Conservation (phyloP, 2,797 vertebrate genomes). For the Microchirus variegatus region DNA sequence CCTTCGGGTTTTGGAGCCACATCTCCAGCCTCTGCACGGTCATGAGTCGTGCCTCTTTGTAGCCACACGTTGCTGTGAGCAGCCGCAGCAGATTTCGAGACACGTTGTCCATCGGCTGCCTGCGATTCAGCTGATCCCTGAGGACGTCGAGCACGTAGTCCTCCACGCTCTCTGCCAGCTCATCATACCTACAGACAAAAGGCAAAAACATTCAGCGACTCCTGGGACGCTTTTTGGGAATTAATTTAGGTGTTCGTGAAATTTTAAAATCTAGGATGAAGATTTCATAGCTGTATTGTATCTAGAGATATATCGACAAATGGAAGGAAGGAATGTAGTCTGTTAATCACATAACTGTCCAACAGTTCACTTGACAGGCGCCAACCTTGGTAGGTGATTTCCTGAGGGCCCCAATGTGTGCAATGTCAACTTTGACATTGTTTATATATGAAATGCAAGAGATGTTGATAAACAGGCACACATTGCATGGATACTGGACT, state of each 20-base stretch:
- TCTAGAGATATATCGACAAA: too few species aligned
- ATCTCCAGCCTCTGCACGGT: conserved; percentile 96
- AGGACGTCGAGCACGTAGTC: conserved; percentile 96
- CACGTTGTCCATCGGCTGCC: conserved; percentile 97
- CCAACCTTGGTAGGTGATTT: too few species aligned
- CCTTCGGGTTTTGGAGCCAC: conserved; percentile 99
- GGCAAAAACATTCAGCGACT: background rate
- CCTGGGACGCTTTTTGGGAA: background rate
- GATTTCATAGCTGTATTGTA: too few species aligned
- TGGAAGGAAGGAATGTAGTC: too few species aligned
- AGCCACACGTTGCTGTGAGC: conserved; percentile 94
- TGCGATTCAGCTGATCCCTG: conserved; percentile 93
- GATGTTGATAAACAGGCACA: too few species aligned
- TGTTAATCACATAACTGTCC: too few species aligned
- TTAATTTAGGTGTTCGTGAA: background rate
- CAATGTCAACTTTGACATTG: too few species aligned
- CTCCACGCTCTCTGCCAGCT: conserved; percentile 94
- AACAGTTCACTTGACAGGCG: too few species aligned
- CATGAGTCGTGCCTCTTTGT: conserved; percentile 94
- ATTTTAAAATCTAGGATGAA: background rate
- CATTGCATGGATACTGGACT: too few species aligned
- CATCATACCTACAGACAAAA: conserved; percentile 87
- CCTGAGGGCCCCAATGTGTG: too few species aligned
- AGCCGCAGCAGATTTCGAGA: conserved; percentile 95
- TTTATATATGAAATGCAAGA: too few species aligned